These are phyloP conservation scores for Seriola quinqueradiata DNA, from an alignment of 2,113 vertebrate species.

Conservation along the genomic window DNA sequence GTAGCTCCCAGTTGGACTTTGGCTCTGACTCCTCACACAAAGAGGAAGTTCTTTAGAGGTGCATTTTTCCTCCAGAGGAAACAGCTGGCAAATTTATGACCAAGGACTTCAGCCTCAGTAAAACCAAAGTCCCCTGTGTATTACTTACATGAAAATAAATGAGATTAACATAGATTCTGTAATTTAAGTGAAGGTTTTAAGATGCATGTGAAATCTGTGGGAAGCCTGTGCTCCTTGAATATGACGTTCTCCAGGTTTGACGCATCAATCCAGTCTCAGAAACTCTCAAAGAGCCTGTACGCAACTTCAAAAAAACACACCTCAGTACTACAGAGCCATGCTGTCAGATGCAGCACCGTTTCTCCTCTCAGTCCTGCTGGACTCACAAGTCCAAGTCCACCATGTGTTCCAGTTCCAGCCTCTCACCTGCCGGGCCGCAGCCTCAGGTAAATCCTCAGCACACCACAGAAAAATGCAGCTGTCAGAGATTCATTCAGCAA, in stretches of 20 bases:
- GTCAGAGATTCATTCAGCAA: background rate
- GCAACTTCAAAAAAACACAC: conserved; percentile 3
- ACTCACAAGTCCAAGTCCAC: conserved; percentile 33
- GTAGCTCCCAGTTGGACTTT: conserved; percentile 17
- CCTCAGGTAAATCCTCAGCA: conserved; percentile 27
- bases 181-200: background rate
- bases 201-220: background rate
- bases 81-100: background rate
- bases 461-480: background rate
- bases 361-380: conserved; percentile 21
- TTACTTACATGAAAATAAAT: background rate
- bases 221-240: background rate
- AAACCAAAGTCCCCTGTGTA: background rate
- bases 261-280: background rate
- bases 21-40: conserved; percentile 6
- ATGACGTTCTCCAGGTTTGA: background rate
- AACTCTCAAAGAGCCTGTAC: background rate
- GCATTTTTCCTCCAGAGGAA: background rate
- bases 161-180: background rate
- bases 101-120: background rate
- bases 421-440: conserved; percentile 9
- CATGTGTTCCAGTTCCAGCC: background rate
- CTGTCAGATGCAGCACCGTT: background rate
- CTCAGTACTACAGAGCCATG: background rate
- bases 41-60: background rate